phyloP scores from a whole-genome alignment of 2,888 invertebrate genomes.

The Palloptera scutellata region DNA sequence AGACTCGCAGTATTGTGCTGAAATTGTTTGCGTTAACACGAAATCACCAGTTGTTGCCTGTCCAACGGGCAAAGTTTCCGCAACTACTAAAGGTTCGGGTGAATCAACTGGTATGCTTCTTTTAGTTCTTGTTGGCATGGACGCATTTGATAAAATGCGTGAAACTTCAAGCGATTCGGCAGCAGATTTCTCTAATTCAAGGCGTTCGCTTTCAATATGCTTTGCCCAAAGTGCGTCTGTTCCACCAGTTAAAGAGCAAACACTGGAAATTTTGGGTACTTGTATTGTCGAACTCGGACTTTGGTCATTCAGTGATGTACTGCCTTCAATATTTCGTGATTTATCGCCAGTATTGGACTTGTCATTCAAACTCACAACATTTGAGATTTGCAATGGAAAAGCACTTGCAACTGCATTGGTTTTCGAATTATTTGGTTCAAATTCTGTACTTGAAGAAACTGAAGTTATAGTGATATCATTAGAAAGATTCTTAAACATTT shows the following conservation, averaged over 20 bases:
- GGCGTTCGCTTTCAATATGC: conserved; percentile 37
- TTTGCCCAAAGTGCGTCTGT: conserved; percentile 33
- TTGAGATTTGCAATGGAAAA: conserved; percentile 39
- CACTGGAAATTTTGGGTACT: conserved; percentile 40
- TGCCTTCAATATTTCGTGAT: not conserved
- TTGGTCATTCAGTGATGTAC: not conserved
- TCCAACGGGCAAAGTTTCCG: conserved; percentile 42
- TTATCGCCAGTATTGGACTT: not conserved
- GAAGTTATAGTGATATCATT: conserved; percentile 44
- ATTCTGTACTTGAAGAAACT: conserved; percentile 38
- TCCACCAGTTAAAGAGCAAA: conserved; percentile 36
- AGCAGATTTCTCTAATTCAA: conserved; percentile 32
- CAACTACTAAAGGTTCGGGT: conserved; percentile 38
- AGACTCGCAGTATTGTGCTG: conserved; percentile 47
- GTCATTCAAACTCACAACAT: conserved; percentile 38
- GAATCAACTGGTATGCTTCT: conserved; percentile 27
- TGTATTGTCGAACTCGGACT: conserved; percentile 8
- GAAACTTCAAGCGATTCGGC: conserved; percentile 38
- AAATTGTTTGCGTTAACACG: conserved; percentile 45
- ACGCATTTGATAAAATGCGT: conserved; percentile 34
- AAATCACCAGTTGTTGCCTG: conserved; percentile 41
- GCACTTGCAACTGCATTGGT: not conserved
- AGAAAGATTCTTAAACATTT: conserved; percentile 38
- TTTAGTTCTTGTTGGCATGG: conserved; percentile 3
- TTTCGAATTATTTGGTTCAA: not conserved